These are phyloP conservation scores for Regulus satrapa DNA, from an alignment of 2,113 vertebrate species.

Conservation along the genomic window DNA sequence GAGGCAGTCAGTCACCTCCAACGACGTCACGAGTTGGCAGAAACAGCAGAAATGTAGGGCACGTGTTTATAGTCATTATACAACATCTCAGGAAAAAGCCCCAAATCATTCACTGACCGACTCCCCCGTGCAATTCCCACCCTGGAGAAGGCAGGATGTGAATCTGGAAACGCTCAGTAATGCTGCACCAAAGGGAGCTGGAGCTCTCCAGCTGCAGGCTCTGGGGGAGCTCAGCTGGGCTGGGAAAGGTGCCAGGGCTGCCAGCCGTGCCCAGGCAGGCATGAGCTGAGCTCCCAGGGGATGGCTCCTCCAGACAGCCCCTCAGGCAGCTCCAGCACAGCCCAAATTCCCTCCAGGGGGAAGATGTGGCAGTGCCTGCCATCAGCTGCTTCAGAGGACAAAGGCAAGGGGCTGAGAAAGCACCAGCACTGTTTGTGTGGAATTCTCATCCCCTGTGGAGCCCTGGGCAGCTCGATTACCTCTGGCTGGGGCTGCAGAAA, in stretches of 20 bases:
- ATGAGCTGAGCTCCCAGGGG: too few species aligned
- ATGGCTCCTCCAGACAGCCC: too few species aligned
- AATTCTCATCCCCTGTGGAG: background rate
- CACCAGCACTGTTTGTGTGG: background rate
- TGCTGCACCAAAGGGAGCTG: too few species aligned
- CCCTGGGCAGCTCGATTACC: background rate
- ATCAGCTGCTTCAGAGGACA: background rate
- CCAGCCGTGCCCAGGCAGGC: too few species aligned
- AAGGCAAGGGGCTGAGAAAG: background rate
- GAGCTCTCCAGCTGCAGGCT: too few species aligned
- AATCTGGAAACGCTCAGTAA: accelerated
- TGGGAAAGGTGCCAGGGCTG: too few species aligned
- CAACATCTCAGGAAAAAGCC: background rate
- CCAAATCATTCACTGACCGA: background rate
- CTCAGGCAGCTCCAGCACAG: background rate
- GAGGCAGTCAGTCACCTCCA: background rate
- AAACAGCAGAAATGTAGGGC: background rate
- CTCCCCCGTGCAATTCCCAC: background rate
- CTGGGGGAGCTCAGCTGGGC: background rate
- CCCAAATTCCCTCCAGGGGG: background rate
- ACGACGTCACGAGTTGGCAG: background rate
- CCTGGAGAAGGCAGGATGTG: background rate
- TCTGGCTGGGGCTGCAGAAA: background rate
- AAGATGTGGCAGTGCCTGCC: background rate
- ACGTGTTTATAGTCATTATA: accelerated